phyloP scores from a whole-genome alignment of 2,797 vertebrate species.

The Rousettus madagascariensis region DNA sequence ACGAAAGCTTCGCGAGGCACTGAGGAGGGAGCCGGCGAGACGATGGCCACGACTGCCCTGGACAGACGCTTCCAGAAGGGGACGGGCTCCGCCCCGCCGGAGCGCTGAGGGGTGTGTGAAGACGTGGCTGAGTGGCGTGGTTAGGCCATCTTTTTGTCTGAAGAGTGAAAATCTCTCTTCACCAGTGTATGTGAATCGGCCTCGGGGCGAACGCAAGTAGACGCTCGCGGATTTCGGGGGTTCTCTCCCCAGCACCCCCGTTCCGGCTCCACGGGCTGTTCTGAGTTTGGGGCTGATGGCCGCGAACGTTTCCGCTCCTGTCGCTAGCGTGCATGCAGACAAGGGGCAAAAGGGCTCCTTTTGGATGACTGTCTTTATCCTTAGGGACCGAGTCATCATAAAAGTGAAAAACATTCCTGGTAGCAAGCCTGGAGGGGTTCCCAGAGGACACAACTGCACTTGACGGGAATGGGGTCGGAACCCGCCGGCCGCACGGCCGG shows the following conservation, averaged over 20 bases:
- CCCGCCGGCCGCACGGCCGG: conserved; percentile 22
- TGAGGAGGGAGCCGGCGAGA: background rate
- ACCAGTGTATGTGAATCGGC: background rate
- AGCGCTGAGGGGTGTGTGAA: background rate
- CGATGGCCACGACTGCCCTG: background rate
- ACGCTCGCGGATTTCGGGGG: background rate
- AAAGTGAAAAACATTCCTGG: conserved; percentile 52
- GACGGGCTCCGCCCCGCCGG: background rate
- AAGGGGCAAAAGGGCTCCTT: background rate
- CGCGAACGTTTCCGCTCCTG: background rate
- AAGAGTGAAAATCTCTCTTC: background rate
- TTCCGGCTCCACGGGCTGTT: background rate
- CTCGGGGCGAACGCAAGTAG: background rate
- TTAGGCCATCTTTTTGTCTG: background rate
- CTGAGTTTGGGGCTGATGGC: background rate
- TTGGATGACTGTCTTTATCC: background rate
- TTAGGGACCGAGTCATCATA: conserved; percentile 4
- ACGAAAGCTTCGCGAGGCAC: background rate
- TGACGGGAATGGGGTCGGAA: conserved; percentile 1
- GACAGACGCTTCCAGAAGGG: background rate
- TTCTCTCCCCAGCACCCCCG: background rate
- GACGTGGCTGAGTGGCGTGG: background rate
- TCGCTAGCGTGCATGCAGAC: background rate
- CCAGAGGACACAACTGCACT: background rate
- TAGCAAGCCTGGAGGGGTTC: conserved; percentile 39